Conservation (phyloP, 2,888 invertebrate species). For the Itoplectis maculator region DNA sequence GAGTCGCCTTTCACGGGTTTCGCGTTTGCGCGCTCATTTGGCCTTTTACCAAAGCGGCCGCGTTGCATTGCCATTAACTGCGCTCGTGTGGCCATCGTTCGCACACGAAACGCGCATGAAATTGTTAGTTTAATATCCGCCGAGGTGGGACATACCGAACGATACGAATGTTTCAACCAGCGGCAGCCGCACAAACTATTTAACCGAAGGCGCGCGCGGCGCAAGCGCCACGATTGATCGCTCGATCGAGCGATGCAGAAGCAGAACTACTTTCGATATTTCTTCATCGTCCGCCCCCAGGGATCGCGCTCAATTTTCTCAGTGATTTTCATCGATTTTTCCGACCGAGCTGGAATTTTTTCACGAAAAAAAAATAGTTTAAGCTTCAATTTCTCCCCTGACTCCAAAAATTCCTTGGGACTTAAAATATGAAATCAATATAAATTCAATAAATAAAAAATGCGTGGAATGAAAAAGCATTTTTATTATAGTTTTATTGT, state of each 20-base stretch:
- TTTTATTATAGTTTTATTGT: too few species aligned
- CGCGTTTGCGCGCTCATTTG: not conserved
- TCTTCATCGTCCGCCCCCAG: slow-evolving; percentile 61
- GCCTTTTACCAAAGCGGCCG: not conserved
- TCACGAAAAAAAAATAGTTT: too few species aligned
- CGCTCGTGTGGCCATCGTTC: not conserved
- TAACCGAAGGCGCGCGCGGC: not conserved
- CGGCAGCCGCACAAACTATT: slow-evolving; percentile 20
- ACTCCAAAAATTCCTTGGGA: too few species aligned
- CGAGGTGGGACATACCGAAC: not conserved
- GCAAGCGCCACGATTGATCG: slow-evolving; percentile 24
- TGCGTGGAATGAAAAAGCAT: too few species aligned
- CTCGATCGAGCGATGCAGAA: slow-evolving; percentile 58
- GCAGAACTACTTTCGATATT: slow-evolving; percentile 73
- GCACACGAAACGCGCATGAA: not conserved
- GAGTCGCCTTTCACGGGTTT: slow-evolving; percentile 25
- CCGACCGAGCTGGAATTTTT: not conserved
- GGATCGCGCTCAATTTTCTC: slow-evolving; percentile 27
- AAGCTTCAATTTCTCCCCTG: too few species aligned
- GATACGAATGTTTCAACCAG: slow-evolving; percentile 9
- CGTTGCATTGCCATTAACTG: not conserved
- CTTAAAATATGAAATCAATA: too few species aligned
- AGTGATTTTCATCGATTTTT: slow-evolving; percentile 17
- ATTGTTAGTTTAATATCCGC: slow-evolving; percentile 16
- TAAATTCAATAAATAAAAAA: too few species aligned